These are phyloP conservation scores for Ectemnius cavifrons DNA, from an alignment of 2,888 invertebrate genomes.

Conservation along the genomic window DNA sequence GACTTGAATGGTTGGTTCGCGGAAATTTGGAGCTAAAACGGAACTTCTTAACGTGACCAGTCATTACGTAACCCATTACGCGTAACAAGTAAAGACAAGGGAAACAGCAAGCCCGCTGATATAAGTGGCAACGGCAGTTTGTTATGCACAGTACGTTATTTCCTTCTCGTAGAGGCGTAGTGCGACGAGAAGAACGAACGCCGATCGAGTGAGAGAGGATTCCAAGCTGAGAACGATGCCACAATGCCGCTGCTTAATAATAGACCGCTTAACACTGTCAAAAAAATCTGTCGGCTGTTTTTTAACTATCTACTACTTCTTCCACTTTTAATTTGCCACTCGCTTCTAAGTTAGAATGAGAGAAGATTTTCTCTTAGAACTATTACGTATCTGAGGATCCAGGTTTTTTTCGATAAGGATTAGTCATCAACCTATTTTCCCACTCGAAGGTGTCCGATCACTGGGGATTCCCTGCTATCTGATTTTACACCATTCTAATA, in stretches of 20 bases:
- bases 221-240: slow-evolving; percentile 22
- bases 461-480: no score
- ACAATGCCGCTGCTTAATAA: slow-evolving; percentile 17
- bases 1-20: not conserved
- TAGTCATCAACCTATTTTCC: no score
- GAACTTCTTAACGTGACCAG: slow-evolving; percentile 26
- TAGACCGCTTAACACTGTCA: not conserved
- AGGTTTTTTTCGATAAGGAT: no score
- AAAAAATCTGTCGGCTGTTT: not conserved
- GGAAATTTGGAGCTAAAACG: slow-evolving; percentile 5
- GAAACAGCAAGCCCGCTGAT: slow-evolving; percentile 41
- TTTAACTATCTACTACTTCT: no score
- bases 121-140: slow-evolving; percentile 48
- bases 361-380: no score
- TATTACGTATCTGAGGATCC: no score
- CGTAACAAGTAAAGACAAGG: slow-evolving; percentile 47
- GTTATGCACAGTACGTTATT: slow-evolving; percentile 62
- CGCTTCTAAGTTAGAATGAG: no score
- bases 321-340: no score
- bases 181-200: slow-evolving; percentile 31
- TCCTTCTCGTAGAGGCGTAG: slow-evolving; percentile 55
- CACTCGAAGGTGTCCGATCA: no score
- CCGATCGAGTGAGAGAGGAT: slow-evolving; percentile 35
- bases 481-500: no score
- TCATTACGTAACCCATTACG: slow-evolving; percentile 52